phyloP scores from a whole-genome alignment of 2,888 invertebrate genomes.

The Eumacrocentrus americanus region DNA sequence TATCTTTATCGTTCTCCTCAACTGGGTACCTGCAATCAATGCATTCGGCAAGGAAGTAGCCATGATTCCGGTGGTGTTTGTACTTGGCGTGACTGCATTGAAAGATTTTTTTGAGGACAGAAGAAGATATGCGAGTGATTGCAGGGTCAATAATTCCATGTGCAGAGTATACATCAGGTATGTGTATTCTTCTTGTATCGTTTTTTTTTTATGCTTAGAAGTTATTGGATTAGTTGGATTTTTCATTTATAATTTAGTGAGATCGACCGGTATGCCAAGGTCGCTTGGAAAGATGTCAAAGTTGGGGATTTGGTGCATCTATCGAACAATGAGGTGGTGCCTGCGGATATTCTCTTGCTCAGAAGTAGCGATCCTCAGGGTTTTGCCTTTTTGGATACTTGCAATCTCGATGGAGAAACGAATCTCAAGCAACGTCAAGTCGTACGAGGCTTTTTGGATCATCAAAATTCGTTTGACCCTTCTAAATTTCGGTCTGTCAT shows the following conservation, averaged over 20 bases:
- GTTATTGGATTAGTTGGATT: not conserved
- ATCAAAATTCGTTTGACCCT: conserved; percentile 78
- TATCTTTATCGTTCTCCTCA: conserved; percentile 92
- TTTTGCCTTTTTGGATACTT: conserved; percentile 92
- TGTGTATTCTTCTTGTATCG: conserved; percentile 54
- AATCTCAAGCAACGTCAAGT: conserved; percentile 93
- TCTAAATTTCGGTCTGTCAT: conserved; percentile 82
- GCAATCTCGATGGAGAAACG: conserved; percentile 95
- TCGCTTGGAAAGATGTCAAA: conserved; percentile 87
- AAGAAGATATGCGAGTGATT: conserved; percentile 86
- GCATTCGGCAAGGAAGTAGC: conserved; percentile 96
- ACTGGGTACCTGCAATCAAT: conserved; percentile 94
- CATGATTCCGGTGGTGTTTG: conserved; percentile 93
- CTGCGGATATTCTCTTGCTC: conserved; percentile 91
- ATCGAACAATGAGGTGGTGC: conserved; percentile 95
- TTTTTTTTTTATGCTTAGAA: not conserved
- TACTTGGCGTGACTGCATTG: conserved; percentile 90
- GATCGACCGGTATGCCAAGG: conserved; percentile 80
- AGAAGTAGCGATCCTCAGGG: conserved; percentile 88
- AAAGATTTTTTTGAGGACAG: conserved; percentile 96
- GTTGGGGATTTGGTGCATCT: conserved; percentile 95
- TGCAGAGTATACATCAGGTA: conserved; percentile 92
- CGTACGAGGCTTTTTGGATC: conserved; percentile 75
- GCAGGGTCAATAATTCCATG: conserved; percentile 90
- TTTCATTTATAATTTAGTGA: conserved; percentile 67